A percentile compares a stretch with the other conserved stretches of the same genome.
Conservation (phyloP, 2,888 invertebrate genomes). For the Chirona hameri region DNA sequence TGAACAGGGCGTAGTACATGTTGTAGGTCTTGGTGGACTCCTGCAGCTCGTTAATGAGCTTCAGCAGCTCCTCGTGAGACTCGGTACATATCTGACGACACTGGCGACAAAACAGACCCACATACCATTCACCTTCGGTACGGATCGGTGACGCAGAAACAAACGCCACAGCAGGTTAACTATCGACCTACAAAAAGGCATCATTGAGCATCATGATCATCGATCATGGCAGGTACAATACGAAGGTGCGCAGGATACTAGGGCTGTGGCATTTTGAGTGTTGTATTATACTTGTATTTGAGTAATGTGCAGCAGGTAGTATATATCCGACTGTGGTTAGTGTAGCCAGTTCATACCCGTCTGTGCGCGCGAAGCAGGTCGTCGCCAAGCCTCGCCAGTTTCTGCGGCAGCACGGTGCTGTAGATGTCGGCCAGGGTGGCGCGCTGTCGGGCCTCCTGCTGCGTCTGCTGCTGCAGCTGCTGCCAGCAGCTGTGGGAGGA, state of each 20-base stretch:
- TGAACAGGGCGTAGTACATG: constrained; percentile 77
- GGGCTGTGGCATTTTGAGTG: background rate
- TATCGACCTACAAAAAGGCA: background rate
- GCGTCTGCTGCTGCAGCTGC: constrained; percentile 79
- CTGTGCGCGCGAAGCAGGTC: constrained; percentile 77
- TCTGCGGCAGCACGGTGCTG: constrained; percentile 75
- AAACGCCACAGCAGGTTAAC: background rate
- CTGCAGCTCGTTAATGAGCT: constrained; percentile 85
- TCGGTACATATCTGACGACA: constrained; percentile 82
- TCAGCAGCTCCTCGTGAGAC: constrained; percentile 88
- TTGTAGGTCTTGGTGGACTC: constrained; percentile 94
- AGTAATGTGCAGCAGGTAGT: no score
- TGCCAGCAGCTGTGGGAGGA: constrained; percentile 90
- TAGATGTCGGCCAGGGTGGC: constrained; percentile 85
- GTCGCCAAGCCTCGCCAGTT: constrained; percentile 80
- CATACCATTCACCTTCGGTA: background rate
- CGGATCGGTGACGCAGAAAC: background rate
- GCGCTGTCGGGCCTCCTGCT: constrained; percentile 83
- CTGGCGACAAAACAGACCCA: constrained; percentile 46
- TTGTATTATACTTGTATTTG: background rate
- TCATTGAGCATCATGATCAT: background rate
- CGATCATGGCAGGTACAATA: background rate
- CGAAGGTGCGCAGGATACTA: background rate
- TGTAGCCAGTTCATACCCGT: constrained; percentile 55
- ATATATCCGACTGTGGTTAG: no score